Percentiles rank a stretch among this genome's conserved stretches.
phyloP scores from a whole-genome alignment of 2,888 invertebrate genomes.

The Apoda limacodes region DNA sequence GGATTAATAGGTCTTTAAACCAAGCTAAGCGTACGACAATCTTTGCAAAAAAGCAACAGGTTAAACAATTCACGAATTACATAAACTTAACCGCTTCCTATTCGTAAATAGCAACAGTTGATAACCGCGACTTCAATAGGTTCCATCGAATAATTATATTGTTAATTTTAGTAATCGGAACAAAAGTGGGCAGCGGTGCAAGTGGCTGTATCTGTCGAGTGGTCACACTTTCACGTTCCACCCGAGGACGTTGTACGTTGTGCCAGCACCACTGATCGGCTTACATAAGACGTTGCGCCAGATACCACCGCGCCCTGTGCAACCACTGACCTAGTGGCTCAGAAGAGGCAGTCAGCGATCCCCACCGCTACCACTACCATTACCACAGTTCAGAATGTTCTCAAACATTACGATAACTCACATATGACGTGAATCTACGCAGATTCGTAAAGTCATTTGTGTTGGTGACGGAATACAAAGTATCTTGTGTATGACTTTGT shows the following conservation, averaged over 20 bases:
- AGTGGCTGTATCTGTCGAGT: slow-evolving; percentile 10
- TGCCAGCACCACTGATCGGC: slow-evolving; percentile 35
- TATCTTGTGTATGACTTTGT: too few relatives aligned
- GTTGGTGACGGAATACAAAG: too few relatives aligned
- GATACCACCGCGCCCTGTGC: slow-evolving; percentile 50
- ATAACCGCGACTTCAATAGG: too few relatives aligned
- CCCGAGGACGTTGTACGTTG: slow-evolving; percentile 21
- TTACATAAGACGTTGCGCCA: slow-evolving; percentile 69
- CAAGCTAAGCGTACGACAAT: too few relatives aligned
- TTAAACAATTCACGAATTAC: too few relatives aligned
- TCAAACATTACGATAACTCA: slow-evolving; percentile 37
- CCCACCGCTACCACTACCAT: slow-evolving; percentile 37
- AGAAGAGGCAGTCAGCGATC: slow-evolving; percentile 32
- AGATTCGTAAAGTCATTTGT: too few relatives aligned
- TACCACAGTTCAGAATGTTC: slow-evolving; percentile 31
- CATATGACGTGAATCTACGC: slow-evolving; percentile 21
- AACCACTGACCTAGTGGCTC: slow-evolving; percentile 66
- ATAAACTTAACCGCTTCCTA: too few relatives aligned
- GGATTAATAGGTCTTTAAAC: too few relatives aligned
- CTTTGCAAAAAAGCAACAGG: too few relatives aligned
- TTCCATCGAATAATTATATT: too few relatives aligned
- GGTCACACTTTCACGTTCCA: slow-evolving; percentile 53
- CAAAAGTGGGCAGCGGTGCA: slow-evolving; percentile 12
- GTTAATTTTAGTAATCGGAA: too few relatives aligned
- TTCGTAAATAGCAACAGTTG: too few relatives aligned